phyloP scores from a whole-genome alignment of 2,113 vertebrate species.

The Pontoporia blainvillei region DNA sequence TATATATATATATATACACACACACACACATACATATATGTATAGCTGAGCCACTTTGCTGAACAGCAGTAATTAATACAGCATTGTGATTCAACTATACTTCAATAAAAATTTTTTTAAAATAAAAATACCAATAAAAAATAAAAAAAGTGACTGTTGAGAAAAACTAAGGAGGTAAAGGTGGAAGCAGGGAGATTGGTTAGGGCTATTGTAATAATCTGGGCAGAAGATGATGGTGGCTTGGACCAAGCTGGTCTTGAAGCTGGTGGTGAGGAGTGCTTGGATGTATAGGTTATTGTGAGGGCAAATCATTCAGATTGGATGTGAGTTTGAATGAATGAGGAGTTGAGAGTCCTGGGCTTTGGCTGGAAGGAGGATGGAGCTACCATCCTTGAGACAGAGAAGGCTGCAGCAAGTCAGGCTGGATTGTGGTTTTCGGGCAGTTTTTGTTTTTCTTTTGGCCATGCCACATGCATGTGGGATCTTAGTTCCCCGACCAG shows the following conservation, averaged over 20 bases:
- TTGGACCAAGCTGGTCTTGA: neutral
- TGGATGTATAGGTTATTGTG: neutral
- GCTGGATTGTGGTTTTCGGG: neutral
- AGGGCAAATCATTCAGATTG: neutral
- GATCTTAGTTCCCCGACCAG: too few relatives aligned
- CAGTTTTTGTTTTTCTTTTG: neutral
- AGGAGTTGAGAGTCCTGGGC: neutral
- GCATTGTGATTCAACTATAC: neutral
- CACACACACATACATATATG: too few relatives aligned
- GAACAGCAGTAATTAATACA: neutral
- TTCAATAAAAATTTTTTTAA: too few relatives aligned
- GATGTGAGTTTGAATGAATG: neutral
- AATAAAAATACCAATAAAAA: too few relatives aligned
- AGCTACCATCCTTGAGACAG: too few relatives aligned
- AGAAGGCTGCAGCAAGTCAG: neutral
- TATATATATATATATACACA: too few relatives aligned
- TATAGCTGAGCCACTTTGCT: neutral
- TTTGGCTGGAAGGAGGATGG: neutral
- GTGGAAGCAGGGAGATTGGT: neutral
- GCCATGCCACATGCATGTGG: too few relatives aligned
- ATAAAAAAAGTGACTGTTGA: neutral
- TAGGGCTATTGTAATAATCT: neutral
- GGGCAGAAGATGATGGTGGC: too few relatives aligned
- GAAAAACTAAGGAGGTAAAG: neutral
- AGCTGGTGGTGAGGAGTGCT: too few relatives aligned